Evolutionary conservation across 2,888 invertebrate species (phyloP).

Genomic region (Holacanthella duospinosa): DNA sequence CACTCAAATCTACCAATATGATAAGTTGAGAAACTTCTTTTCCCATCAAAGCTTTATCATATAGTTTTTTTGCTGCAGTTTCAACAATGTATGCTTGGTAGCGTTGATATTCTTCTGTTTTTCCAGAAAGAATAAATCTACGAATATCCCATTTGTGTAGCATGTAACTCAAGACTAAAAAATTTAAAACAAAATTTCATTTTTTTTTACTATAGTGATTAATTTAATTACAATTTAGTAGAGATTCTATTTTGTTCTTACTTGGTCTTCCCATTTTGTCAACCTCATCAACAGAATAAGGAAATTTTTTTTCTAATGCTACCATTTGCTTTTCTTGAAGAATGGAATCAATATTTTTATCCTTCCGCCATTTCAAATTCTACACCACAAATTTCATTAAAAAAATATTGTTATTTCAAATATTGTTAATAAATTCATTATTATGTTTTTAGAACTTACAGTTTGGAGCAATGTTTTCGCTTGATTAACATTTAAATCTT

Average conservation of each 20-base stretch:
- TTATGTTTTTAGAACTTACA: not conserved
- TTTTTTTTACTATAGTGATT: not conserved
- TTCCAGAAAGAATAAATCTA: not conserved
- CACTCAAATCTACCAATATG: not conserved
- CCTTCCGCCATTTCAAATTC: constrained; percentile 1
- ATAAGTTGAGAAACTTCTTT: not conserved
- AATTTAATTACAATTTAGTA: not conserved
- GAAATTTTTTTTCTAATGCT: not conserved
- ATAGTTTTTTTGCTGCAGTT: not conserved
- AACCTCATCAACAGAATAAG: not conserved
- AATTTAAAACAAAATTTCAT: not conserved
- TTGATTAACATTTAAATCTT: not conserved
- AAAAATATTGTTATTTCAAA: not conserved
- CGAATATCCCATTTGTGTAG: constrained; percentile 3
- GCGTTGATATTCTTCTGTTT: not conserved
- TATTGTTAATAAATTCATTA: not conserved
- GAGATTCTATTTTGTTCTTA: not conserved
- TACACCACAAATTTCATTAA: too few relatives aligned
- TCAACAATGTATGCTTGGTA: not conserved
- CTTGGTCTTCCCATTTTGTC: not conserved
- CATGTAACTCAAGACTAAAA: not conserved
- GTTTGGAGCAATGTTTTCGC: not conserved
- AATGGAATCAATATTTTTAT: not conserved
- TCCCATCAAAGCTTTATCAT: not conserved
- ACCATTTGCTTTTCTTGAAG: not conserved